These are phyloP conservation scores for Syngnathus scovelli DNA, from an alignment of 2,113 vertebrate species.

Conservation along the genomic window DNA sequence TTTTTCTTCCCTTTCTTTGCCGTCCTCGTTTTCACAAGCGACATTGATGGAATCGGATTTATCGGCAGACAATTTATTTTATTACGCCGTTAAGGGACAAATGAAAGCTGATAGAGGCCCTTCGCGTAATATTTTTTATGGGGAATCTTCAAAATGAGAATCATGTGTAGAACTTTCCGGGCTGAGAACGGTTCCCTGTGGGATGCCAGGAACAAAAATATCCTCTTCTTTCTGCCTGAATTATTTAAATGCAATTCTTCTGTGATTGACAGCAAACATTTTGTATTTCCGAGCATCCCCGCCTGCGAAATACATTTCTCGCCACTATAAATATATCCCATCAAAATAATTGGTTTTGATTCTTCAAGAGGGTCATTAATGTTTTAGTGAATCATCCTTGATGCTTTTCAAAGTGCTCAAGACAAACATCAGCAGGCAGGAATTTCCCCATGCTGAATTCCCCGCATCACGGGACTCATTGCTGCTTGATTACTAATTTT, in stretches of 20 bases:
- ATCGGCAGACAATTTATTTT: not conserved
- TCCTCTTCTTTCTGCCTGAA: not conserved
- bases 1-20: not conserved
- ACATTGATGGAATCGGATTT: not conserved
- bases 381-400: constrained; percentile 14
- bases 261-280: not conserved
- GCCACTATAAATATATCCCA: not conserved
- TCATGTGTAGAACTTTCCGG: not conserved
- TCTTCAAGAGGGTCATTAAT: constrained; percentile 12
- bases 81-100: not conserved
- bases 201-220: not conserved
- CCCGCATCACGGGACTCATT: not conserved
- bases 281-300: not conserved
- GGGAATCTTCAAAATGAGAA: not conserved
- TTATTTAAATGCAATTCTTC: not conserved
- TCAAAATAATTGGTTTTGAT: not conserved
- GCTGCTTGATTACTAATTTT: not conserved
- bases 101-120: not conserved
- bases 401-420: not conserved
- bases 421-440: not conserved
- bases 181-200: not conserved
- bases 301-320: not conserved
- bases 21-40: not conserved
- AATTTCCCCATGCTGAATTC: not conserved
- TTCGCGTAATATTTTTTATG: too few relatives aligned